Base-by-base conservation (phyloP, 2,888 invertebrate species). In the Andrena praecox region DNA sequence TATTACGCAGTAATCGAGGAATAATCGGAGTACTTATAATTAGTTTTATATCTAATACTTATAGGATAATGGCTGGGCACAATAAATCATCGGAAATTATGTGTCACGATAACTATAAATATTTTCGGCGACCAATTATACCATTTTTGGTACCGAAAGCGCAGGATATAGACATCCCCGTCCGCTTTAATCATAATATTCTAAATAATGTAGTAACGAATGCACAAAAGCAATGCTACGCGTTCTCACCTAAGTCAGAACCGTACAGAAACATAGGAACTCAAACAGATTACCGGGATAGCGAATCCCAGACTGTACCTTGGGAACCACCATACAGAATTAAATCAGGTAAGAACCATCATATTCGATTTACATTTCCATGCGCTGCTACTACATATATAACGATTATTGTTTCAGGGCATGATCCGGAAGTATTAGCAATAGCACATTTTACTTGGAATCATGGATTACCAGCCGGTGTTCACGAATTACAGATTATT, bases 241-340 rank as follows among this genome's bases (percentile, higher is more conserved):
- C 35, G 12, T 56, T 84, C 76, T 69, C 85, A 73, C n/a, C 66
- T 4, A 80, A 85, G 42, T 42, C 63, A 50, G 77, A 85, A 12
- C 73, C 50, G 7, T 89, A 89, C 33, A 93, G 91, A 80, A 95
- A 94, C 77, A 94, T 94, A 66, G 95, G 94, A 59, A 95, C 96
- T 0, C 97, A 97, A 94, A 97, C 97, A 0, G 93, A 96, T 75
- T 97, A 95, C 91, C 95, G 97, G 77, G 97, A 97, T 89, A 96
- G 96, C 0, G 97, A 96, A 85, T 95, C 96, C 0, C 97, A 97
- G 93, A 98, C 97, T 0, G 94, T 94, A 16, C 97, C 97, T 0
- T 97, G 97, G 96, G 96, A 97, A 84, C 96, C 97, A 0, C 95
- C 95, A 1, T 96, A 95, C 90, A 94, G 94, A 76, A 93, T 96